Base-by-base conservation (phyloP, 2,888 invertebrate species). In the Lasioglossum lativentre region DNA sequence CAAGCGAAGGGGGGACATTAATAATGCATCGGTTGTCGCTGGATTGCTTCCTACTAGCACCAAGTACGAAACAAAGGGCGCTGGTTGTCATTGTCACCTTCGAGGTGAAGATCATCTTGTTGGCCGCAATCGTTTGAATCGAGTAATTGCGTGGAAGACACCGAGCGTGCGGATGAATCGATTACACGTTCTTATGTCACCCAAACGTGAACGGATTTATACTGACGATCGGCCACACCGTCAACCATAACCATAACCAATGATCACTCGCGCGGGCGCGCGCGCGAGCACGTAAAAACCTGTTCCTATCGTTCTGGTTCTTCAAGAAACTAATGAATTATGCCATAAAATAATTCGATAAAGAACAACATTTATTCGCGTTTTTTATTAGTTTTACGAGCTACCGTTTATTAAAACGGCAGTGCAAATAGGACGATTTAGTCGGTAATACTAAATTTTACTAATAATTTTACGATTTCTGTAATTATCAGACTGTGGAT, bases 11-110 rank as follows among this genome's bases (percentile, higher is more conserved):
- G 90, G 90, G 90, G 86, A 90, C 93, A 94, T 94, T 92, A 93
- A 94, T 93, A 93, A 94, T 93, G 93, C 93, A 94, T 94, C 90
- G 92, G 86, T 90, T 86, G 92, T 90, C 92, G 87, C 88, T 87
- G 87, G 86, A 82, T 90, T 81, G 90, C 90, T 92, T 92, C 91
- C 92, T 92, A 91, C 91, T 90, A 83, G 88, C 90, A 86, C 83
- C 92, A 88, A 87, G 89, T 86, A 88, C 84, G 83, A 91, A 88
- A 90, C 89, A 87, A 89, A 86, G 89, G 85, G 87, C 75, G 78
- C 83, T 74, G 86, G 78, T 85, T 82, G 85, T 85, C 86, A 83
- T 82, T 79, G 84, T 83, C 86, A 81, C 86, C 80, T 86, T 71
- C 81, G 82, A 81, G 72, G 78, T 82, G 82, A 86, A 74, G 83